phyloP scores from a whole-genome alignment of 2,113 vertebrate species.

The Crotalus helleri region DNA sequence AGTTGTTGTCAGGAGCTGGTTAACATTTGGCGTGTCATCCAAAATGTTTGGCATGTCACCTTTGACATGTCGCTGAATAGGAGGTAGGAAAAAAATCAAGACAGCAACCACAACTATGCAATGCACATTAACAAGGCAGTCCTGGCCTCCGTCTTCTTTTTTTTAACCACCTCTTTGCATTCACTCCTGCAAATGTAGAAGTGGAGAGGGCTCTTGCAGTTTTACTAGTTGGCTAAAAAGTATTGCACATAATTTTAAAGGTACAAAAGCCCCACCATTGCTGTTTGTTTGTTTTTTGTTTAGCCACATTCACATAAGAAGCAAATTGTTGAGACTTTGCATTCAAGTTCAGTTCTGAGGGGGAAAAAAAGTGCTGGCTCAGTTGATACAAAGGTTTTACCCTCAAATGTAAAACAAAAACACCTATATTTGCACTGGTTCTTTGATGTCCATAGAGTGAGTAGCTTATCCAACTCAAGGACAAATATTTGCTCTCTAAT shows the following conservation, averaged over 20 bases:
- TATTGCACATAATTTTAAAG: neutral
- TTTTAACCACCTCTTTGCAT: neutral
- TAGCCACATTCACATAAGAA: neutral
- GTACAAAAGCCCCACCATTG: neutral
- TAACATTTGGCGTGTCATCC: neutral
- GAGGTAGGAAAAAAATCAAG: neutral
- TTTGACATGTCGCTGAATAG: neutral
- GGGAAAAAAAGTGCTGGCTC: neutral
- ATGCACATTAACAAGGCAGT: neutral
- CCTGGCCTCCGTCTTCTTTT: neutral
- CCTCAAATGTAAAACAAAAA: neutral
- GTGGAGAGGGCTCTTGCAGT: neutral
- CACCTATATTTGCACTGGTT: neutral
- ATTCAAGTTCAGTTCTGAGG: too few relatives aligned
- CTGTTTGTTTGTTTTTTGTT: neutral
- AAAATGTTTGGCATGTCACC: neutral
- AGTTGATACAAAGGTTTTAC: neutral
- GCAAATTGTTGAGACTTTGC: neutral
- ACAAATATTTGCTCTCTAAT: neutral
- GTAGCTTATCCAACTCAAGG: neutral
- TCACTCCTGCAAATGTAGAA: neutral
- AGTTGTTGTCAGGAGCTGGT: neutral
- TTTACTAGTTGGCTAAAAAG: neutral
- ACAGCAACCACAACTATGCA: neutral
- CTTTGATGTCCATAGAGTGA: neutral